Percentiles rank a stretch among this genome's conserved stretches.
These are phyloP conservation scores for Halotydeus destructor DNA, from an alignment of 1,140 invertebrate genomes.

Conservation along the genomic window DNA sequence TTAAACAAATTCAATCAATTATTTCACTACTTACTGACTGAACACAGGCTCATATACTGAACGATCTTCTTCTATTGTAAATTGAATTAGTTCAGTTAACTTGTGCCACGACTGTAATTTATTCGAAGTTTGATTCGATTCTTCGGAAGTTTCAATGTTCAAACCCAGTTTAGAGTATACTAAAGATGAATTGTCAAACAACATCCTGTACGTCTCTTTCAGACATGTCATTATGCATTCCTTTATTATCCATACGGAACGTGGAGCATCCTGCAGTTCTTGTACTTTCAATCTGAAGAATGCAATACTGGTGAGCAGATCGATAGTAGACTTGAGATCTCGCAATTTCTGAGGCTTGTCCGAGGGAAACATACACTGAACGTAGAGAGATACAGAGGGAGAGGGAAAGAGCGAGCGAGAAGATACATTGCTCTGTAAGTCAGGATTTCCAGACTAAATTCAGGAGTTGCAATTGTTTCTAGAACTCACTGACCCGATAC, in stretches of 20 bases:
- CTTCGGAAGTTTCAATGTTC: conserved; percentile 19
- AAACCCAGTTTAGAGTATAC: conserved; percentile 28
- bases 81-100: conserved; percentile 30
- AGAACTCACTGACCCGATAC: conserved; percentile 28
- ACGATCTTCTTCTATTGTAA: conserved; percentile 33
- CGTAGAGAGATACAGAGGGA: conserved; percentile 10
- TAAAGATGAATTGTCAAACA: conserved; percentile 30
- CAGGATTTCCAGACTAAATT: conserved; percentile 1
- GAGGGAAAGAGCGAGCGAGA: no score
- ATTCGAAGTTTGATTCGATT: conserved; percentile 16
- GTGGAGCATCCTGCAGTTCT: conserved; percentile 31
- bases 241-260: conserved; percentile 31
- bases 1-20: not conserved
- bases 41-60: conserved; percentile 31
- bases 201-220: conserved; percentile 29
- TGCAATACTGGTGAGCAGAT: conserved; percentile 34
- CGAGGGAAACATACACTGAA: conserved; percentile 33
- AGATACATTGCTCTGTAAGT: not conserved
- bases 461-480: conserved; percentile 2
- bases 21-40: conserved; percentile 25
- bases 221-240: conserved; percentile 34
- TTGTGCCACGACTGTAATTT: conserved; percentile 31
- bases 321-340: conserved; percentile 35
- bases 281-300: conserved; percentile 37
- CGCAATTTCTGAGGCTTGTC: conserved; percentile 29